Evolutionary conservation across 2,113 vertebrate genomes (phyloP).

Genomic region (Podiceps cristatus): DNA sequence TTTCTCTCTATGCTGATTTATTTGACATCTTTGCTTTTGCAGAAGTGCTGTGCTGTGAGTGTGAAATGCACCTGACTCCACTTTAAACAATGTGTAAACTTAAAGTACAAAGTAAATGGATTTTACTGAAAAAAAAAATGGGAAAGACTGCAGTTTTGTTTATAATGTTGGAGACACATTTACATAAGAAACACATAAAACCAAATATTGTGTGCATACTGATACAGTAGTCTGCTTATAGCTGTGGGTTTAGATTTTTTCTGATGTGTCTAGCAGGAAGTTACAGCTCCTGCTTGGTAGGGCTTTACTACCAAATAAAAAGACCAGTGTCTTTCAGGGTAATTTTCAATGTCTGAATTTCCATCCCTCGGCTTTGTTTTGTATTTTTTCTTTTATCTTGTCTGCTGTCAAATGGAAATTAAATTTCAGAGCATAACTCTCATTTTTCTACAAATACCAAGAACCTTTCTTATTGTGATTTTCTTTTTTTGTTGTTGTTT

Average conservation of each 20-base stretch:
- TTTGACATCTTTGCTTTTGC: neutral
- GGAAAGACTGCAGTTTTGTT: conserved; percentile 16
- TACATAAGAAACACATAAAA: conserved; percentile 38
- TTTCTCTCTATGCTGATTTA: neutral
- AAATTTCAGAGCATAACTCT: neutral
- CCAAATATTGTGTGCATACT: neutral
- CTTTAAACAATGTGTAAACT: neutral
- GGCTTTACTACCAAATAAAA: conserved; percentile 20
- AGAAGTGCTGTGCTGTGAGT: neutral
- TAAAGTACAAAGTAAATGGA: neutral
- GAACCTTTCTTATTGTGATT: neutral
- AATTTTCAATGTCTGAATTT: conserved; percentile 4
- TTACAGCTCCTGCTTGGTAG: neutral
- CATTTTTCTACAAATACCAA: neutral
- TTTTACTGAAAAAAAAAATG: neutral
- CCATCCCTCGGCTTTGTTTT: neutral
- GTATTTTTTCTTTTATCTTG: neutral
- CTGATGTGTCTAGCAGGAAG: neutral
- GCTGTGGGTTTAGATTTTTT: neutral
- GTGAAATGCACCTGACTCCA: neutral
- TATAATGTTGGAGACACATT: conserved; percentile 18
- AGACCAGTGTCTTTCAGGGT: neutral
- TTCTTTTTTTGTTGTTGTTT: neutral
- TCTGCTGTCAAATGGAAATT: neutral
- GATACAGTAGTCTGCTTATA: neutral